A percentile compares a stretch with the other conserved stretches of the same genome.
Conservation (phyloP, 2,888 invertebrate species). For the Xestia c-nigrum region DNA sequence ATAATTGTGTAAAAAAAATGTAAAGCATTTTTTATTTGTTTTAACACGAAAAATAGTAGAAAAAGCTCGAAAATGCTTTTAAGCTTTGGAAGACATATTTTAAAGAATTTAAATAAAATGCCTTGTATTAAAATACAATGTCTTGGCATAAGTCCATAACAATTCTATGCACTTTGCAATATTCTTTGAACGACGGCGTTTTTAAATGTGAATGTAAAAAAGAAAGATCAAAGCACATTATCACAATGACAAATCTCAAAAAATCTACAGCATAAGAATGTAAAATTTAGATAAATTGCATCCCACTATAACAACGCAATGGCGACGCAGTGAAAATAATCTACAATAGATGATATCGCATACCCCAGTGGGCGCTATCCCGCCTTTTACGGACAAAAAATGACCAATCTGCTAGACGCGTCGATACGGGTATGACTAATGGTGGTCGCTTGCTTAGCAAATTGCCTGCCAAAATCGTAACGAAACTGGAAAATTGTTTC, state of each 20-base stretch:
- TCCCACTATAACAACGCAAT: constrained; percentile 64
- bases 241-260: constrained; percentile 61
- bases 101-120: constrained; percentile 13
- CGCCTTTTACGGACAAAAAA: constrained; percentile 83
- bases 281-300: constrained; percentile 64
- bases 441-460: constrained; percentile 84
- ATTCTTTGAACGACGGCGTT: constrained; percentile 2
- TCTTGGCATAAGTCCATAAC: constrained; percentile 41
- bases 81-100: neutral
- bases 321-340: constrained; percentile 65
- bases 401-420: constrained; percentile 84
- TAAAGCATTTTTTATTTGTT: neutral
- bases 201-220: constrained; percentile 12
- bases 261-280: constrained; percentile 57
- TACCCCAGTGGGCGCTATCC: constrained; percentile 78
- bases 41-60: neutral
- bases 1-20: neutral
- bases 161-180: constrained; percentile 10
- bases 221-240: constrained; percentile 58
- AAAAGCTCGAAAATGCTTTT: neutral
- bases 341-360: constrained; percentile 73
- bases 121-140: constrained; percentile 25
- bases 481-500: constrained; percentile 89
- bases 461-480: constrained; percentile 86
- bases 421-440: constrained; percentile 88